phyloP scores from a whole-genome alignment of 1,140 invertebrate genomes.

The Meloidogyne floridensis region DNA sequence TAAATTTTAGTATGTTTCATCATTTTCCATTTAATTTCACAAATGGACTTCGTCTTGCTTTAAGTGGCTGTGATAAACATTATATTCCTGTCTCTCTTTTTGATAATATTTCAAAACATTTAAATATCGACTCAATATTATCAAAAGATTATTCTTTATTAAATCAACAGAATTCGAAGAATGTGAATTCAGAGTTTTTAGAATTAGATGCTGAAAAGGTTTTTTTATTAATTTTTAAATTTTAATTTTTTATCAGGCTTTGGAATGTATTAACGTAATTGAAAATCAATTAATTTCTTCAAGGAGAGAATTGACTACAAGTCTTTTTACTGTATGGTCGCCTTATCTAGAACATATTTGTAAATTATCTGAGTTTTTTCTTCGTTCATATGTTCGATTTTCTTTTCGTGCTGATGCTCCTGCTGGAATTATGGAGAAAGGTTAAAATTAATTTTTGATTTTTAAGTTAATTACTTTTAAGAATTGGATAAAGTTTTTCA shows the following conservation, averaged over 20 bases:
- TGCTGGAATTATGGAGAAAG: constrained; percentile 43
- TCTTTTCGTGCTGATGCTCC: constrained; percentile 34
- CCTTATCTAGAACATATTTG: constrained; percentile 41
- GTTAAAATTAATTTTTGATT: constrained; percentile 18
- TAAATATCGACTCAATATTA: constrained; percentile 32
- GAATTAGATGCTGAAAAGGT: constrained; percentile 21
- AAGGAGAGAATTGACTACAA: constrained; percentile 38
- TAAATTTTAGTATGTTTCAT: constrained; percentile 53
- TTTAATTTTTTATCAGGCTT: constrained; percentile 25
- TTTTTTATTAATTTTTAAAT: constrained; percentile 7
- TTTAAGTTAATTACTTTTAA: constrained; percentile 30
- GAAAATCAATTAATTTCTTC: constrained; percentile 37
- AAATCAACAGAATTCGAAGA: background rate
- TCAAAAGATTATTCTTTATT: background rate
- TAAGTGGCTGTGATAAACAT: constrained; percentile 44
- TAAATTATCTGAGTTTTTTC: constrained; percentile 44
- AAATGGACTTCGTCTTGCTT: constrained; percentile 36
- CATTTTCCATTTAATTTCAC: constrained; percentile 47
- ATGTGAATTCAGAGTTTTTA: background rate
- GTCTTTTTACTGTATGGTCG: constrained; percentile 45
- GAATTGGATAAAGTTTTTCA: constrained; percentile 26
- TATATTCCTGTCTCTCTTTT: constrained; percentile 35
- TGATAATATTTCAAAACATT: constrained; percentile 23
- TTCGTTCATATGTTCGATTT: constrained; percentile 34
- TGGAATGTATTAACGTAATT: constrained; percentile 44